Conservation (phyloP, 2,797 vertebrate genomes). For the Pelobates cultripes region DNA sequence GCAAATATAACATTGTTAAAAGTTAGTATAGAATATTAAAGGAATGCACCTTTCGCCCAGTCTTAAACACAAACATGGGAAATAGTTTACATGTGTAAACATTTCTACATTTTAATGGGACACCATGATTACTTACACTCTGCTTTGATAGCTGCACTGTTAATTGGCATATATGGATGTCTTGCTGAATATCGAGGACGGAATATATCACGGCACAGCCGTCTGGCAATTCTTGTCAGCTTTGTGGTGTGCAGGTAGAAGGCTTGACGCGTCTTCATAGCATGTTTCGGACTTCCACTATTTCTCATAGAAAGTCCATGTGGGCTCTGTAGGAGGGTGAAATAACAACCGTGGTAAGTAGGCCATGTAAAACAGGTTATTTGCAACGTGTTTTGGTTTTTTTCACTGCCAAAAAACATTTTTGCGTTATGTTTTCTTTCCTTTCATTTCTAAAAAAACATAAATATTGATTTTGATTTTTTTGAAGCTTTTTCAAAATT, state of each 20-base stretch:
- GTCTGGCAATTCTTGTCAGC: constrained; percentile 85
- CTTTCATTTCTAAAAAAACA: too few species aligned
- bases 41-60: too few species aligned
- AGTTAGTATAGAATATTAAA: too few species aligned
- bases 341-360: too few species aligned
- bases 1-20: constrained; percentile 4
- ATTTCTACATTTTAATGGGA: too few species aligned
- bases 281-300: constrained; percentile 93
- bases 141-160: constrained; percentile 93
- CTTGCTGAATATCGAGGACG: constrained; percentile 85
- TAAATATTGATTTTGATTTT: too few species aligned
- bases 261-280: constrained; percentile 95
- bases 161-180: constrained; percentile 92
- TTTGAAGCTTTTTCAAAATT: too few species aligned
- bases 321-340: constrained; percentile 77
- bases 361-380: too few species aligned
- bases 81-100: too few species aligned
- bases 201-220: constrained; percentile 91
- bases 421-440: too few species aligned
- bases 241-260: constrained; percentile 93
- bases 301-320: constrained; percentile 87
- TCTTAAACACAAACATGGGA: not conserved
- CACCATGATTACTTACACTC: constrained; percentile 81
- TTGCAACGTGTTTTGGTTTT: too few species aligned
- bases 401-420: too few species aligned